Percentiles rank a stretch among this genome's conserved stretches.
Conservation (phyloP, 2,888 invertebrate species). For the Therioaphis trifolii region DNA sequence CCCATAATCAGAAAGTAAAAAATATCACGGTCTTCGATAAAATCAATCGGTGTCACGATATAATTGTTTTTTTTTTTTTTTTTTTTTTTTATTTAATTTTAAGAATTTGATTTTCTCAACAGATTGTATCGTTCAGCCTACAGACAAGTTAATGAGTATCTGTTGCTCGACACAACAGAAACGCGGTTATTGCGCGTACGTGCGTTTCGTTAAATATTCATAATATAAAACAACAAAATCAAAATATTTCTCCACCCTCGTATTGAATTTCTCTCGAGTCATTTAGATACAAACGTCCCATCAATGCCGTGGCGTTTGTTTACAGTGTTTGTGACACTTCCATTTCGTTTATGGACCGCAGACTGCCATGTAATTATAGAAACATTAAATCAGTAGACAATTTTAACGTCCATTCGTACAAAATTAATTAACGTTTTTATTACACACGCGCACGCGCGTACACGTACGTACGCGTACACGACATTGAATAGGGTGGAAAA, state of each 20-base stretch:
- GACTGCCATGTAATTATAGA: constrained; percentile 39
- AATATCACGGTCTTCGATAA: too few relatives aligned
- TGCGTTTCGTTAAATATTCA: neutral
- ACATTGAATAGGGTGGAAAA: constrained; percentile 34
- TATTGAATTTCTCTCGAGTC: constrained; percentile 16
- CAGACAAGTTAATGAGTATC: neutral
- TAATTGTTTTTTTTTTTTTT: too few relatives aligned
- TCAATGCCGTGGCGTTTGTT: constrained; percentile 26
- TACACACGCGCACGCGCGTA: neutral
- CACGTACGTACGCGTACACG: neutral
- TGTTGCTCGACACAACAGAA: neutral
- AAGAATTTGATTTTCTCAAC: neutral
- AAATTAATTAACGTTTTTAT: constrained; percentile 60
- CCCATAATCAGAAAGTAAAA: too few relatives aligned
- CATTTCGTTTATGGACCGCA: constrained; percentile 52
- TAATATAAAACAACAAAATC: constrained; percentile 41
- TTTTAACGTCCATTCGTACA: constrained; percentile 26
- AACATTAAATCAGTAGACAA: constrained; percentile 44
- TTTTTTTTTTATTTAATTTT: too few relatives aligned
- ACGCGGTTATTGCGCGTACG: neutral
- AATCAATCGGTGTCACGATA: too few relatives aligned
- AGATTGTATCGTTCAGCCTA: neutral
- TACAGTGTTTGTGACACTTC: constrained; percentile 56
- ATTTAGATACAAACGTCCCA: constrained; percentile 19
- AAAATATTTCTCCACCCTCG: constrained; percentile 2